These are phyloP conservation scores for Cylas formicarius DNA, from an alignment of 1,140 invertebrate species.

Conservation along the genomic window DNA sequence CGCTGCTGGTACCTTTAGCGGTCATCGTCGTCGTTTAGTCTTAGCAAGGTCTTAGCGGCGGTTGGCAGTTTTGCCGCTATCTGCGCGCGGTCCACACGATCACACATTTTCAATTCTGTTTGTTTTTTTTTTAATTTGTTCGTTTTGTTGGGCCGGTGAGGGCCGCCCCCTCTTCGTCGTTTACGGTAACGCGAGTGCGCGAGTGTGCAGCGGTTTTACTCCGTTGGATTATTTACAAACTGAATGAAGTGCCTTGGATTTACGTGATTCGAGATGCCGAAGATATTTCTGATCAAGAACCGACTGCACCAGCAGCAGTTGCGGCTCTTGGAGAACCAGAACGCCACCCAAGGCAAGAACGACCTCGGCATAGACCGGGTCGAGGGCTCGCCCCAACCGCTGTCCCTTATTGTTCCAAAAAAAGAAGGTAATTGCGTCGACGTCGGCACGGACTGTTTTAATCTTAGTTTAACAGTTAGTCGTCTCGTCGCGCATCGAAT, in stretches of 20 bases:
- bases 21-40: slow-evolving; percentile 39
- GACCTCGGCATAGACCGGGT: slow-evolving; percentile 28
- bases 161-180: too few relatives aligned
- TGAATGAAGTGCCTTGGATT: slow-evolving; percentile 4
- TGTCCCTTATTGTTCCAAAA: slow-evolving; percentile 52
- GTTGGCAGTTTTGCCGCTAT: too few relatives aligned
- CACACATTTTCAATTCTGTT: too few relatives aligned
- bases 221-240: too few relatives aligned
- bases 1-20: slow-evolving; percentile 34
- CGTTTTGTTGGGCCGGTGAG: too few relatives aligned
- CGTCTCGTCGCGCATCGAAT: too few relatives aligned
- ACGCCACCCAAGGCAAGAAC: slow-evolving; percentile 43
- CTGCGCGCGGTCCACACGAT: too few relatives aligned
- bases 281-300: slow-evolving; percentile 84
- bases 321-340: slow-evolving; percentile 68
- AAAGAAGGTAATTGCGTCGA: slow-evolving; percentile 26
- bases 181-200: too few relatives aligned
- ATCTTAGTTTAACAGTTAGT: slow-evolving; percentile 8
- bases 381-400: slow-evolving; percentile 45
- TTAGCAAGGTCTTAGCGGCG: slow-evolving; percentile 34
- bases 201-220: too few relatives aligned
- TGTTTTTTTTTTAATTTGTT: too few relatives aligned
- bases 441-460: neutral
- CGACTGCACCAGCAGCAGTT: slow-evolving; percentile 81
- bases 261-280: slow-evolving; percentile 61